phyloP scores from a whole-genome alignment of 2,888 invertebrate genomes.

The Caenorhabditis japonica region DNA sequence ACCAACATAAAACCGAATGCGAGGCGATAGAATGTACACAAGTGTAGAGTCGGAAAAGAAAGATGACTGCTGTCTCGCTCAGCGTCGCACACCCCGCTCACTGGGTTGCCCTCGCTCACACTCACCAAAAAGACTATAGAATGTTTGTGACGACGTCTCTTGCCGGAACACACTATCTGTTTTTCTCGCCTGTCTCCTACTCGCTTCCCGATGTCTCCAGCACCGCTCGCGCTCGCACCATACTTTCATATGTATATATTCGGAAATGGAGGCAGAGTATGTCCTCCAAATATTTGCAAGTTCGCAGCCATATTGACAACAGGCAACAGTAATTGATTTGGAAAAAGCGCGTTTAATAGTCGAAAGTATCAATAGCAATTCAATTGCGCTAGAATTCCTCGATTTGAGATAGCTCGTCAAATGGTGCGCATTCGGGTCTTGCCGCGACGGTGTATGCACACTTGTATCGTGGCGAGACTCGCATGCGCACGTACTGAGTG shows the following conservation, averaged over 20 bases:
- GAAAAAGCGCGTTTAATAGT: no score
- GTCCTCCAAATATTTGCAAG: slow-evolving; percentile 55
- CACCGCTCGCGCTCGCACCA: slow-evolving; percentile 21
- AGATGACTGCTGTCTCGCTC: slow-evolving; percentile 23
- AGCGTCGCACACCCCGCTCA: slow-evolving; percentile 23
- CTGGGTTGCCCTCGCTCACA: slow-evolving; percentile 30
- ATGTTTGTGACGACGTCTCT: slow-evolving; percentile 22
- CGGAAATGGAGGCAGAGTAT: slow-evolving; percentile 39
- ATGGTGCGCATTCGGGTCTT: no score
- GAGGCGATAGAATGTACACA: slow-evolving; percentile 16
- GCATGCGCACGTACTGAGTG: no score
- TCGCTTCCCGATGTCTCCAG: slow-evolving; percentile 15
- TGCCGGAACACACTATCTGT: neutral
- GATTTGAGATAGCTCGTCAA: no score
- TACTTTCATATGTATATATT: slow-evolving; percentile 42
- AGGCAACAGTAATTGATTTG: slow-evolving; percentile 37
- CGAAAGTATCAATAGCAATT: no score
- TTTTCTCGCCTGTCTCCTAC: neutral
- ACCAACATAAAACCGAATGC: slow-evolving; percentile 46
- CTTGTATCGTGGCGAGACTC: no score
- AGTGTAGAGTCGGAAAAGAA: slow-evolving; percentile 1
- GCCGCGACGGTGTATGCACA: no score
- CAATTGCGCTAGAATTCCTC: no score
- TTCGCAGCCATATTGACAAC: slow-evolving; percentile 35
- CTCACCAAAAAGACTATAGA: slow-evolving; percentile 30